Evolutionary conservation across 2,797 vertebrate species (phyloP).

Genomic region (Malurus leucopterus): DNA sequence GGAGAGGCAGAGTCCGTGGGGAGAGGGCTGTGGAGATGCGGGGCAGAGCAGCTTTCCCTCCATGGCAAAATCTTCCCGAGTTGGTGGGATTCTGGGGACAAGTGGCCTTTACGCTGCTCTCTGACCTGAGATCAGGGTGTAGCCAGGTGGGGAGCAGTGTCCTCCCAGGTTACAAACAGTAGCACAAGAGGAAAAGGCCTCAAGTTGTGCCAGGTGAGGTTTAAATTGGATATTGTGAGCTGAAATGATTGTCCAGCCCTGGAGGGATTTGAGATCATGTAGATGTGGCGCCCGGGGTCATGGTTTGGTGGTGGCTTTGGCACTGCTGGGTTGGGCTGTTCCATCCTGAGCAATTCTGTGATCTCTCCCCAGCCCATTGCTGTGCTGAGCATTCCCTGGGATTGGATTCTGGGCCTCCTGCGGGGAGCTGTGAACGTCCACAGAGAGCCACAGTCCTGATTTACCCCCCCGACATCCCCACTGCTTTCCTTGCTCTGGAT

Average conservation of each 20-base stretch:
- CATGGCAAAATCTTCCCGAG: accelerated
- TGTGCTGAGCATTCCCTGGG: neutral
- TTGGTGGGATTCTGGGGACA: neutral
- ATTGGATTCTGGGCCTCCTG: neutral
- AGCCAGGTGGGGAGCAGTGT: neutral
- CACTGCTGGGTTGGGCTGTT: neutral
- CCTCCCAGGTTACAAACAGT: neutral
- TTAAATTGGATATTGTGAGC: neutral
- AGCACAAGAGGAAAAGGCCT: neutral
- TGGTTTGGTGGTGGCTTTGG: neutral
- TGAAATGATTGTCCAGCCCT: neutral
- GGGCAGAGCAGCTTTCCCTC: accelerated
- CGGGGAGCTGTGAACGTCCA: neutral
- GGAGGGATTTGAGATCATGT: neutral
- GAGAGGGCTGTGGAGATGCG: neutral
- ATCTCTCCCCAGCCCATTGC: neutral
- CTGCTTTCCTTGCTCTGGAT: neutral
- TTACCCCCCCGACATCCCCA: slow-evolving; percentile 7
- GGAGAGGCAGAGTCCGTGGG: neutral
- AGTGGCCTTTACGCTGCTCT: neutral
- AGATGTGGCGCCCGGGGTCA: neutral
- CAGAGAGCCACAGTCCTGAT: neutral
- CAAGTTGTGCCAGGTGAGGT: neutral
- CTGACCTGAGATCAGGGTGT: neutral
- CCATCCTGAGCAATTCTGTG: neutral